These are phyloP conservation scores for Clivina fossor DNA, from an alignment of 2,888 invertebrate species.

Conservation along the genomic window DNA sequence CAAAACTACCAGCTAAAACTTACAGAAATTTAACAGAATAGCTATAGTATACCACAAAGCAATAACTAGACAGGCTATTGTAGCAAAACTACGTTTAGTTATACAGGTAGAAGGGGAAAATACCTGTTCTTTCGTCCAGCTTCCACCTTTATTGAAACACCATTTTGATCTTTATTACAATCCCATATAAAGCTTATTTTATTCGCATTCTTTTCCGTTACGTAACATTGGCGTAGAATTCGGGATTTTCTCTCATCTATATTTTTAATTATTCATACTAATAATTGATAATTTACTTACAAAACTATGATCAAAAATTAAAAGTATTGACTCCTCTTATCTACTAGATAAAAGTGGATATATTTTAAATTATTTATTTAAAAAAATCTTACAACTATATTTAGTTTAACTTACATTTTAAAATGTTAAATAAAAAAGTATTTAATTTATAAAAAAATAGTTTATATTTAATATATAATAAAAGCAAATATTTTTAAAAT, in stretches of 20 bases:
- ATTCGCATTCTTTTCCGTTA: slow-evolving; percentile 27
- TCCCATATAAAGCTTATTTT: slow-evolving; percentile 10
- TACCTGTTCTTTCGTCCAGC: slow-evolving; percentile 31
- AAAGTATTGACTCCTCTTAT: not conserved
- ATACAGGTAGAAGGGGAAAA: slow-evolving; percentile 21
- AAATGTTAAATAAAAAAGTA: too few relatives aligned
- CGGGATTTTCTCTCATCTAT: not conserved
- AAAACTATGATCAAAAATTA: too few relatives aligned
- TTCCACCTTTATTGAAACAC: slow-evolving; percentile 25
- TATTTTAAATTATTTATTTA: not conserved
- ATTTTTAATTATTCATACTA: too few relatives aligned
- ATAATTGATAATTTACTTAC: too few relatives aligned
- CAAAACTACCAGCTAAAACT: too few relatives aligned
- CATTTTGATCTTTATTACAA: slow-evolving; percentile 18
- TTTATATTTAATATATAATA: too few relatives aligned
- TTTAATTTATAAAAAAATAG: too few relatives aligned
- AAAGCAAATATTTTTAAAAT: too few relatives aligned
- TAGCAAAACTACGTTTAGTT: not conserved
- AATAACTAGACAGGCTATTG: not conserved
- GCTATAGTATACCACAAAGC: slow-evolving; percentile 14
- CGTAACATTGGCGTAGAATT: slow-evolving; percentile 18
- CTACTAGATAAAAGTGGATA: not conserved
- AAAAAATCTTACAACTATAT: too few relatives aligned
- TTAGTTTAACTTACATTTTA: too few relatives aligned
- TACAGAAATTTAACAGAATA: too few relatives aligned